Evolutionary conservation across 2,113 vertebrate genomes (phyloP).

Genomic region (Cebidichthys violaceus): DNA sequence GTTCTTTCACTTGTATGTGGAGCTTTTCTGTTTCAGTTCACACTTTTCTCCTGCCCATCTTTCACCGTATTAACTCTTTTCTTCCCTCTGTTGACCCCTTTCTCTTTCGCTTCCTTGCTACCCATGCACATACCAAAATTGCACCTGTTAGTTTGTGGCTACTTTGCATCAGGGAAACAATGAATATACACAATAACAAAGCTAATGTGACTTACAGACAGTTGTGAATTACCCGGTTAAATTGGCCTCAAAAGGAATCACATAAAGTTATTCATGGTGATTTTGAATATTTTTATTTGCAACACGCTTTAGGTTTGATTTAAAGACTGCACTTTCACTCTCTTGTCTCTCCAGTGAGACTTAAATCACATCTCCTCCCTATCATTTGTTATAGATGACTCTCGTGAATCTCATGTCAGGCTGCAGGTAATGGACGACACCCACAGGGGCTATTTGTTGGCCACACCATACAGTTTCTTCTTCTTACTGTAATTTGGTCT

Average conservation of each 20-base stretch:
- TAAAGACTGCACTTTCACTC: background rate
- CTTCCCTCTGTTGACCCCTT: background rate
- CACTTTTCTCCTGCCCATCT: background rate
- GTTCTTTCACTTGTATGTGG: background rate
- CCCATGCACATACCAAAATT: background rate
- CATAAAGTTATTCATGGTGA: background rate
- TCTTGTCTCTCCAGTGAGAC: background rate
- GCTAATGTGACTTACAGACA: background rate
- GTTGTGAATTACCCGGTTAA: background rate
- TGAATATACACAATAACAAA: background rate
- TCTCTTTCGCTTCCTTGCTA: background rate
- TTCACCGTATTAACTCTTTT: background rate
- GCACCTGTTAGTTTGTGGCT: background rate
- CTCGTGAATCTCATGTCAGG: constrained; percentile 22
- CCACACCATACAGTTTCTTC: constrained; percentile 21
- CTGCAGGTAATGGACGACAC: constrained; percentile 39
- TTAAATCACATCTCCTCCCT: background rate
- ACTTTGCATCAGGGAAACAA: constrained; percentile 41
- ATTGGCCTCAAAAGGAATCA: background rate
- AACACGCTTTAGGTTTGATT: constrained; percentile 17
- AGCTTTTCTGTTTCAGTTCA: background rate
- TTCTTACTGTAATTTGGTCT: constrained; percentile 59
- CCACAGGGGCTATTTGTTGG: constrained; percentile 16
- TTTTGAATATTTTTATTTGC: background rate
- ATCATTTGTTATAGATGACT: constrained; percentile 21